Base-by-base conservation (phyloP, 2,888 invertebrate species). In the Ophonus ardosiacus region DNA sequence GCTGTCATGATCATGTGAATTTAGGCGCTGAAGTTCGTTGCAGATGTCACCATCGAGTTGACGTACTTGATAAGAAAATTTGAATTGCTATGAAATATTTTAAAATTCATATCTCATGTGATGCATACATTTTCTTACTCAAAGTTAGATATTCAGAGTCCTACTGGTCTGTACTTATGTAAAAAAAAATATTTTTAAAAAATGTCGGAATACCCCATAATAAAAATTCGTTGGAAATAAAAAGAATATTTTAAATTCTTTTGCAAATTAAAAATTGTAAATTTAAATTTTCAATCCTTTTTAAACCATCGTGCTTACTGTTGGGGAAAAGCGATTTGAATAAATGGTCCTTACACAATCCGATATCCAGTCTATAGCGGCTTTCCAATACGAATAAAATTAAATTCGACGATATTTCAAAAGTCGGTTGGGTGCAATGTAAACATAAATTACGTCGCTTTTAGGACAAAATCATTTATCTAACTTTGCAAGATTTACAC, bases 381-480 rank as follows among this genome's bases (percentile, higher is more conserved):
- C 15, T 43, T 68, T 74, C 71, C 71, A 74, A 74, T 74, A 74
- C 71, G 71, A 74, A 74, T 74, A 74, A 74, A 74, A 74, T 74
- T 74, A 74, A 74, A 43, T 43, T 74, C 43, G 15, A 15, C 71
- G 71, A 74, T 74, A 74, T 74, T 74, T 74, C 71, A 74, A 74
- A 74, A 74, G 71, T 43, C 71, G 71, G 17, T 43, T 74, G 40
- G 40, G 13, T 43, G 43, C 40, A 74, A 15, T 18, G 71, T 74
- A 74, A 74, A 74, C 71, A 74, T 74, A 74, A 74, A 74, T 74
- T 74, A 74, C 71, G 71, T 18, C 15, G 18, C 15, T 8, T 43
- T 74, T 74, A 74, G 15, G 43, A 74, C 71, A 74, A 74, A 43
- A 74, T 74, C 15, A 74, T 74, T 74, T 43, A 74, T 74, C 71